Percentiles rank a stretch among this genome's conserved stretches.
Conservation (phyloP, 2,113 vertebrate genomes). For the Nycticebus coucang region DNA sequence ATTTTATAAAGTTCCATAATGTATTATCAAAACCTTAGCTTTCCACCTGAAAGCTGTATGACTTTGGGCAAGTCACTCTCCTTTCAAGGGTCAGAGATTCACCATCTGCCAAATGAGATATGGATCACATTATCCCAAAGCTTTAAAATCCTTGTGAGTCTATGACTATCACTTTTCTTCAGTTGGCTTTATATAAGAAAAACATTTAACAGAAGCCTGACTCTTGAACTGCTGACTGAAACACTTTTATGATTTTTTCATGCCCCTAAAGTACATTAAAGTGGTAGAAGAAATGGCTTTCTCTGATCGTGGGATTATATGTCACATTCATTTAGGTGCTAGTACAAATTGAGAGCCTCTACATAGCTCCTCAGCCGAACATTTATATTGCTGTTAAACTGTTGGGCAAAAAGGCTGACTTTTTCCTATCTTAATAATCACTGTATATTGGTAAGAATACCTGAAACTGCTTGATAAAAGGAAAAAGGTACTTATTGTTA, state of each 20-base stretch:
- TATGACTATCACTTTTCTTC: conserved; percentile 41
- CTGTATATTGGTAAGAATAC: neutral
- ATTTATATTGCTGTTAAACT: conserved; percentile 6
- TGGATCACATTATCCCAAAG: neutral
- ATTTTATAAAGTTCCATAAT: neutral
- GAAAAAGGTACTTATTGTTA: neutral
- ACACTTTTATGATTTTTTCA: conserved; percentile 45
- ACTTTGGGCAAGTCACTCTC: neutral
- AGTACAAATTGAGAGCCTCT: conserved; percentile 57
- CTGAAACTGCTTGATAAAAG: neutral
- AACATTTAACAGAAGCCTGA: conserved; percentile 42
- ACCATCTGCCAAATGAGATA: conserved; percentile 31
- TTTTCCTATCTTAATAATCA: neutral
- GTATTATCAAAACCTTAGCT: neutral
- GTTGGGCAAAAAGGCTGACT: neutral
- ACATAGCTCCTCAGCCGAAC: conserved; percentile 49
- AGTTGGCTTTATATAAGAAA: conserved; percentile 44
- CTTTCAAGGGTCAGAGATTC: neutral
- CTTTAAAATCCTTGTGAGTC: neutral
- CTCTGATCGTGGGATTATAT: conserved; percentile 32
- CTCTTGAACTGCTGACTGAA: conserved; percentile 64
- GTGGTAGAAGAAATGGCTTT: conserved; percentile 8
- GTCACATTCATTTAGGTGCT: conserved; percentile 45
- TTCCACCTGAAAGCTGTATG: neutral
- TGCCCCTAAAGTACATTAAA: conserved; percentile 56